These are phyloP conservation scores for Burhinus bistriatus DNA, from an alignment of 2,113 vertebrate species.

Conservation along the genomic window DNA sequence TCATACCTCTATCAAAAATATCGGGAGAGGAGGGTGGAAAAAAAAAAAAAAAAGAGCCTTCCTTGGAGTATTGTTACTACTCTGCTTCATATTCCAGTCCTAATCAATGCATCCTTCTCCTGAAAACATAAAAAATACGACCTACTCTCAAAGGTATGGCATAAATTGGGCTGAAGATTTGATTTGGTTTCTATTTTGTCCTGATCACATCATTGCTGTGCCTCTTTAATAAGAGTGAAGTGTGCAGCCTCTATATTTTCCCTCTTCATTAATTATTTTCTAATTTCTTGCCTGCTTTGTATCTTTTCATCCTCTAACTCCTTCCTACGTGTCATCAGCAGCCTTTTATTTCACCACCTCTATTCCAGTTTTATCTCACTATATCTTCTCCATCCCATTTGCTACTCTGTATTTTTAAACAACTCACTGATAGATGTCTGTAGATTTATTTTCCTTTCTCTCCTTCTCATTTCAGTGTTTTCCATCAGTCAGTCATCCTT, in stretches of 20 bases:
- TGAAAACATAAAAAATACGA: background rate
- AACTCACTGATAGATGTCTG: background rate
- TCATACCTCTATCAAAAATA: background rate
- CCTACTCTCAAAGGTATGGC: background rate
- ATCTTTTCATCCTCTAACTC: background rate
- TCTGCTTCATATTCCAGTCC: background rate
- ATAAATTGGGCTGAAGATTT: background rate
- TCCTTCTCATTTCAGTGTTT: background rate
- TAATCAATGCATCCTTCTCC: background rate
- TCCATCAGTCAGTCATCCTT: background rate
- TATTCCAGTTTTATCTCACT: background rate
- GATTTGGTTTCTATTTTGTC: background rate
- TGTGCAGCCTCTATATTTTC: background rate
- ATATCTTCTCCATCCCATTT: background rate
- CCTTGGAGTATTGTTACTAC: background rate
- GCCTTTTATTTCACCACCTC: background rate
- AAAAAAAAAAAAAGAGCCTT: background rate
- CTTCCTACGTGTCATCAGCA: background rate
- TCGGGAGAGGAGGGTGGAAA: rapidly evolving
- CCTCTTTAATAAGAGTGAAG: background rate
- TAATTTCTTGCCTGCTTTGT: background rate
- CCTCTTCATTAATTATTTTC: background rate
- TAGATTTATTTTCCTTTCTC: background rate
- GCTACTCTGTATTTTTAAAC: background rate
- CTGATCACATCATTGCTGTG: background rate